Conservation (phyloP, 2,888 invertebrate genomes). For the Phyllotreta striolata region DNA sequence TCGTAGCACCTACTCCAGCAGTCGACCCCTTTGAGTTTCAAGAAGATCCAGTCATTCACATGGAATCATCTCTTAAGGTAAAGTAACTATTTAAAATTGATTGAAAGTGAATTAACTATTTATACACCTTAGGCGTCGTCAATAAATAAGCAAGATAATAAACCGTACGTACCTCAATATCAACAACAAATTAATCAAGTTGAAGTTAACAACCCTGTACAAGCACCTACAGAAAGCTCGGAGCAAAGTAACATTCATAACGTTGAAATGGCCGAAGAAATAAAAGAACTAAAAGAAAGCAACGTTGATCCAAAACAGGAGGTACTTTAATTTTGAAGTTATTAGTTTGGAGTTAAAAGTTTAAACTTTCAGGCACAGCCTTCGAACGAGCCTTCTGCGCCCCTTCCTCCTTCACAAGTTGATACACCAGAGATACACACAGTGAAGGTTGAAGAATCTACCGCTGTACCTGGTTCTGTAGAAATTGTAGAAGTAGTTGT, state of each 20-base stretch:
- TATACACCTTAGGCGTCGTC: slow-evolving; percentile 23
- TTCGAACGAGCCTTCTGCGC: too few species aligned
- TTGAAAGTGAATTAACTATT: not conserved
- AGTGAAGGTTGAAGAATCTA: slow-evolving; percentile 36
- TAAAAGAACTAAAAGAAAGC: not conserved
- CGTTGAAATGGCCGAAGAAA: slow-evolving; percentile 1
- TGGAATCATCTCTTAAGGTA: slow-evolving; percentile 43
- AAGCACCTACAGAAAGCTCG: slow-evolving; percentile 4
- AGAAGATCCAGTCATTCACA: slow-evolving; percentile 57
- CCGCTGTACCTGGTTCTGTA: slow-evolving; percentile 51
- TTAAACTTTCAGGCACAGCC: too few species aligned
- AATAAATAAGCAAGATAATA: slow-evolving; percentile 36
- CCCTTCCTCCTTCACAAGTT: too few species aligned
- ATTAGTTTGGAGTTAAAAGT: too few species aligned
- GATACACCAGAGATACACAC: slow-evolving; percentile 39
- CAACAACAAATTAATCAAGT: slow-evolving; percentile 39
- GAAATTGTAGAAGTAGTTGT: slow-evolving; percentile 61
- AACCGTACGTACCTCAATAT: slow-evolving; percentile 43
- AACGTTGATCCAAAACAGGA: too few species aligned
- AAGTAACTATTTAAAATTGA: too few species aligned
- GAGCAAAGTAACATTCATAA: slow-evolving; percentile 12
- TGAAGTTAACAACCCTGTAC: slow-evolving; percentile 1
- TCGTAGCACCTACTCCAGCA: slow-evolving; percentile 31
- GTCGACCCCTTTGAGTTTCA: slow-evolving; percentile 61
- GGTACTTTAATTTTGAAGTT: too few species aligned